Evolutionary conservation across 1,140 invertebrate species (phyloP).

Genomic region (Dryas iulia): DNA sequence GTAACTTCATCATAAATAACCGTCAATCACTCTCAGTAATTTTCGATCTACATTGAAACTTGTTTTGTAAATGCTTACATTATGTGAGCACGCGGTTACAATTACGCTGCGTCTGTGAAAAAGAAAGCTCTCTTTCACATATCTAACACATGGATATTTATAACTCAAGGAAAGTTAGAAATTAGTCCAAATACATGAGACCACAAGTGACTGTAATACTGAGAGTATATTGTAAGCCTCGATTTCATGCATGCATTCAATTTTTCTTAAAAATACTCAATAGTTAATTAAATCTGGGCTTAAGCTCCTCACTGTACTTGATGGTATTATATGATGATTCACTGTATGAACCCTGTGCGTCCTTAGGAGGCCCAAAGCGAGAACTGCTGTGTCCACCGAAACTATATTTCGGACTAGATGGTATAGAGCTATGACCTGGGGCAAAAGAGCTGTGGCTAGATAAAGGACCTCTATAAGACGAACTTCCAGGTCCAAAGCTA

Average conservation of each 20-base stretch:
- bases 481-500: conserved; percentile 54
- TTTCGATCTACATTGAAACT: conserved; percentile 25
- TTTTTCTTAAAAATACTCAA: background rate
- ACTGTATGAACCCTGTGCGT: conserved; percentile 60
- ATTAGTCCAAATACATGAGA: conserved; percentile 61
- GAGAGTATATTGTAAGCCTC: background rate
- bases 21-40: conserved; percentile 12
- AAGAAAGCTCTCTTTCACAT: conserved; percentile 43
- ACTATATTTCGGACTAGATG: conserved; percentile 65
- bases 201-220: conserved; percentile 42
- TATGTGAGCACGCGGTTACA: conserved; percentile 34
- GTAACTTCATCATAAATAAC: conserved; percentile 1
- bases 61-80: conserved; percentile 39
- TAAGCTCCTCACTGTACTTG: conserved; percentile 72
- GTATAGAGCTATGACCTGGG: conserved; percentile 48
- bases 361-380: conserved; percentile 53
- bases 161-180: conserved; percentile 14
- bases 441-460: conserved; percentile 48
- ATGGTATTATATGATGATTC: conserved; percentile 71
- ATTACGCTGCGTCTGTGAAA: conserved; percentile 35
- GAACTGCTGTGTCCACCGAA: conserved; percentile 56
- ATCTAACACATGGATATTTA: background rate
- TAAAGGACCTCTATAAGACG: conserved; percentile 48
- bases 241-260: background rate
- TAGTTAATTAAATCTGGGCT: conserved; percentile 53